phyloP scores from a whole-genome alignment of 2,113 vertebrate species.

The Anoura caudifer region DNA sequence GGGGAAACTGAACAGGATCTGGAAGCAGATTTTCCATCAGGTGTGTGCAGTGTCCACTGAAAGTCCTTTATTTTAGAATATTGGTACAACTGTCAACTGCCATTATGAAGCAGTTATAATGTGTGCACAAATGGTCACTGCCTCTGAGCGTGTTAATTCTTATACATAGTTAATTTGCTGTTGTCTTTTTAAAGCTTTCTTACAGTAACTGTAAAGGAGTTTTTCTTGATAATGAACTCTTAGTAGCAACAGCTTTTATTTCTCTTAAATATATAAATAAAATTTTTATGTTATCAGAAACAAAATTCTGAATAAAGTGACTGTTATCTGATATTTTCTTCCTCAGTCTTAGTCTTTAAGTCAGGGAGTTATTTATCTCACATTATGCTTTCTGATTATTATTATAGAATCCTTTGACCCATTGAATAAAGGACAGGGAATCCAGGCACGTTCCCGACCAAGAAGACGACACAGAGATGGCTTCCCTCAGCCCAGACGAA shows the following conservation, averaged over 20 bases:
- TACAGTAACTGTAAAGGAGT: not conserved
- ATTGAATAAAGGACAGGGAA: constrained; percentile 83
- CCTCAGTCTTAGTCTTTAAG: not conserved
- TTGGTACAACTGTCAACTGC: not conserved
- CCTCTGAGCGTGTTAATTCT: not conserved
- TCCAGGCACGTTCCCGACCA: constrained; percentile 80
- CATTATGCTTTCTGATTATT: constrained; percentile 74
- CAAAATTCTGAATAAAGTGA: constrained; percentile 4
- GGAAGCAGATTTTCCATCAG: constrained; percentile 92
- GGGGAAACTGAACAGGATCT: constrained; percentile 88
- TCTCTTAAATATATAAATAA: not conserved
- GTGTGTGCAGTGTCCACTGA: constrained; percentile 76
- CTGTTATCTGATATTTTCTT: not conserved
- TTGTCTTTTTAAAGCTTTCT: constrained; percentile 4
- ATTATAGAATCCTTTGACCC: constrained; percentile 86
- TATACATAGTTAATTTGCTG: not conserved
- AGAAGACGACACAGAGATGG: constrained; percentile 88
- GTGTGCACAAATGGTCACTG: not conserved
- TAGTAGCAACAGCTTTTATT: not conserved
- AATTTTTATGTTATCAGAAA: constrained; percentile 3
- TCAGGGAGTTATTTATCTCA: constrained; percentile 48
- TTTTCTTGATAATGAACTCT: constrained; percentile 16
- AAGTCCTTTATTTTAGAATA: constrained; percentile 20
- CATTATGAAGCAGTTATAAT: not conserved
- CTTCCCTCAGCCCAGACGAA: constrained; percentile 86